Evolutionary conservation across 2,888 invertebrate species (phyloP).

Genomic region (Trichacis sp.): DNA sequence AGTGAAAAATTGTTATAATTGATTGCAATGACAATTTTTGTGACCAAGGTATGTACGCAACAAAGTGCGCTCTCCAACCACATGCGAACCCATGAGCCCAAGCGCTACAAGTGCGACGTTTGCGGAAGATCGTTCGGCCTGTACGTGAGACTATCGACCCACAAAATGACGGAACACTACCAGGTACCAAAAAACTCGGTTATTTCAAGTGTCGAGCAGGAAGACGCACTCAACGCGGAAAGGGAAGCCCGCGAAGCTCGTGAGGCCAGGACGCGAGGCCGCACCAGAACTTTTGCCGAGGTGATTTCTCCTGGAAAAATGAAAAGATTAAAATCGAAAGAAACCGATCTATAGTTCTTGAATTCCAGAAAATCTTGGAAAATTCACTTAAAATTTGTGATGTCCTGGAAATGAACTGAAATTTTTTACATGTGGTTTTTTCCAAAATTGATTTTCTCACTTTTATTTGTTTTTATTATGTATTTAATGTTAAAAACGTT

Average conservation of each 20-base stretch:
- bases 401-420: too few relatives aligned
- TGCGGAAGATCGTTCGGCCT: constrained; percentile 61
- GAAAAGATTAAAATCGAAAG: neutral
- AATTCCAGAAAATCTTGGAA: too few relatives aligned
- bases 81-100: constrained; percentile 63
- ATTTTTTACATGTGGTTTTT: too few relatives aligned
- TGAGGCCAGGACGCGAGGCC: constrained; percentile 49
- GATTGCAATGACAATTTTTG: neutral
- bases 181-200: constrained; percentile 51
- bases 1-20: too few relatives aligned
- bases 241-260: constrained; percentile 58
- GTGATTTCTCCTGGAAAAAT: constrained; percentile 36
- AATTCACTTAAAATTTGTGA: too few relatives aligned
- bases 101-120: constrained; percentile 59
- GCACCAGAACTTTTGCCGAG: constrained; percentile 50
- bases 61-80: constrained; percentile 63
- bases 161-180: constrained; percentile 58
- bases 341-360: too few relatives aligned
- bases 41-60: constrained; percentile 56
- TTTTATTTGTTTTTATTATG: too few relatives aligned
- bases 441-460: too few relatives aligned
- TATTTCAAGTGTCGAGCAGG: constrained; percentile 57
- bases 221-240: constrained; percentile 59
- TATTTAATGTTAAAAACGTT: too few relatives aligned
- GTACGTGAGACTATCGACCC: constrained; percentile 57